Percentiles rank a stretch among this genome's conserved stretches.
Conservation (phyloP, 2,113 vertebrate species). For the Microcebus murinus region DNA sequence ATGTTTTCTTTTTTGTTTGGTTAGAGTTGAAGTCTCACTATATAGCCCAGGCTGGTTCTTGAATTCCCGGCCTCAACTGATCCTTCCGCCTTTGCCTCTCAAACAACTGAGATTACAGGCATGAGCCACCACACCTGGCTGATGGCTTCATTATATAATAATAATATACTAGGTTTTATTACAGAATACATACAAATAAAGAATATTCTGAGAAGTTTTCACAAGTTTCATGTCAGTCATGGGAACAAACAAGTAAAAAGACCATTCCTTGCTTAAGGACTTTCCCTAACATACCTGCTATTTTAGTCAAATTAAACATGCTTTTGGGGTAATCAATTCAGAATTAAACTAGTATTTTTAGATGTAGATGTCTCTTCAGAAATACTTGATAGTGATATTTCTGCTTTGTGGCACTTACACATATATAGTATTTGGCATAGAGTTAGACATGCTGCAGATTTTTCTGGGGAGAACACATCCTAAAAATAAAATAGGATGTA, state of each 20-base stretch:
- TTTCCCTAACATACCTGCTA: constrained; percentile 28
- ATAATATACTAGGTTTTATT: background rate
- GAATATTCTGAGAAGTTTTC: background rate
- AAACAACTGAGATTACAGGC: too few species aligned
- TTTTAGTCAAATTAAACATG: constrained; percentile 15
- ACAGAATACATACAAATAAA: constrained; percentile 47
- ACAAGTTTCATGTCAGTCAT: constrained; percentile 18
- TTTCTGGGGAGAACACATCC: constrained; percentile 20
- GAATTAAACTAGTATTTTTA: constrained; percentile 58
- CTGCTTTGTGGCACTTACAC: background rate
- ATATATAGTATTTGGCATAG: background rate
- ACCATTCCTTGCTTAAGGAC: background rate
- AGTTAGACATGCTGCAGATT: background rate
- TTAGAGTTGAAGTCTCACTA: too few species aligned
- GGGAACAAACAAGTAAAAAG: constrained; percentile 46
- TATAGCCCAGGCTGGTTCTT: too few species aligned
- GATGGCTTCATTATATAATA: background rate
- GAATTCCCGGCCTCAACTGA: too few species aligned
- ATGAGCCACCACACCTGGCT: too few species aligned
- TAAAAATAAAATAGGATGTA: constrained; percentile 3
- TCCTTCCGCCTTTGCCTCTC: too few species aligned
- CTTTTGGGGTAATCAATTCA: constrained; percentile 17
- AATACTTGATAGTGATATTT: background rate
- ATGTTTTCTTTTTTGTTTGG: background rate
- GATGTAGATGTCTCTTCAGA: background rate